Evolutionary conservation across 2,797 vertebrate genomes (phyloP).

Genomic region (Eulemur mongoz): DNA sequence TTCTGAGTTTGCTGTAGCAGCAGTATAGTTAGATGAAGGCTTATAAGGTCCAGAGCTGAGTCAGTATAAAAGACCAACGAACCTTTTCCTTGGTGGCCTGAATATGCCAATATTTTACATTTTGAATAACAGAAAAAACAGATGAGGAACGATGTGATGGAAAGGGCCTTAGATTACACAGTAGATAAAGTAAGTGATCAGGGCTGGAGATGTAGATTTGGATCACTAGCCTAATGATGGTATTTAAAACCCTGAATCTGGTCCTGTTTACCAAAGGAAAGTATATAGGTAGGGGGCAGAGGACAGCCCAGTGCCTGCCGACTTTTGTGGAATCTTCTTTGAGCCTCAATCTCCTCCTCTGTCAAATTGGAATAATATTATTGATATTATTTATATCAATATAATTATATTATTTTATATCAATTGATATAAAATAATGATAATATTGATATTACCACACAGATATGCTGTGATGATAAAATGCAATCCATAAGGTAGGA

Average conservation of each 20-base stretch:
- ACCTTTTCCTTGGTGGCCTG: not conserved
- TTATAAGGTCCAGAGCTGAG: not conserved
- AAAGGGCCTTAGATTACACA: not conserved
- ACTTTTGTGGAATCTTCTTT: not conserved
- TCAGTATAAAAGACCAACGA: not conserved
- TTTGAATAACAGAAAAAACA: not conserved
- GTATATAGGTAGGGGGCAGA: not conserved
- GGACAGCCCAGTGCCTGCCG: not conserved
- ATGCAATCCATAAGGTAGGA: not conserved
- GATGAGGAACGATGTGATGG: not conserved
- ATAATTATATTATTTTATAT: too few species aligned
- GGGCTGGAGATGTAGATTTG: not conserved
- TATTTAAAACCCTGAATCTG: not conserved
- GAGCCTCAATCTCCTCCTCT: not conserved
- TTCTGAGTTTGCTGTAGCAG: not conserved
- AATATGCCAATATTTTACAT: not conserved
- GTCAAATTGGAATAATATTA: not conserved
- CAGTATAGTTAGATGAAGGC: not conserved
- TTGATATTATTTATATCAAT: not conserved
- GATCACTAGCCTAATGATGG: not conserved
- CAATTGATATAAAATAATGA: not conserved
- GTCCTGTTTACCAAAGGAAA: not conserved
- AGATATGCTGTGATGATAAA: not conserved
- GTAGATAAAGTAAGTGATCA: not conserved
- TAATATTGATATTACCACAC: not conserved